A percentile compares a stretch with the other conserved stretches of the same genome.
Evolutionary conservation across 2,888 invertebrate species (phyloP).

Genomic region (Tetanocera ferruginea): DNA sequence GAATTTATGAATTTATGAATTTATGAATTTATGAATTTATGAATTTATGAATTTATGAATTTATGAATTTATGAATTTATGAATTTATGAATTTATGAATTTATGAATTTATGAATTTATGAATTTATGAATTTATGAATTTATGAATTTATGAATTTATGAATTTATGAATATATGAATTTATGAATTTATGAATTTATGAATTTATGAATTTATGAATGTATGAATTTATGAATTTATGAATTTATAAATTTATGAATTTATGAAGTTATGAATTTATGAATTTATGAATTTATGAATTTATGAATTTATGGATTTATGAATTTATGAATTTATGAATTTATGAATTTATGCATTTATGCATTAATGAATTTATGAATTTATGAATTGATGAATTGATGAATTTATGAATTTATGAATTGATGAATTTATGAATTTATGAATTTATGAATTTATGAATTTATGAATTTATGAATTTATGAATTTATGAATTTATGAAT

Average conservation of each 20-base stretch:
- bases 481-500: neutral
- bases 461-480: neutral
- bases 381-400: too few relatives aligned
- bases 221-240: neutral
- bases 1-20: neutral
- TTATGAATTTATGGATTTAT: neutral
- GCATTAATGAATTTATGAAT: neutral
- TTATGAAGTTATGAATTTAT: too few relatives aligned
- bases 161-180: neutral
- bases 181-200: neutral
- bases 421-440: neutral
- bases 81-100: neutral
- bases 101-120: neutral
- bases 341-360: neutral
- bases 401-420: too few relatives aligned
- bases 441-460: neutral
- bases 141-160: neutral
- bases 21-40: neutral
- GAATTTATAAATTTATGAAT: neutral
- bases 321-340: neutral
- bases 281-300: neutral
- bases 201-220: neutral
- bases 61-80: neutral
- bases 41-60: neutral
- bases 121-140: neutral